Percentiles rank a stretch among this genome's conserved stretches.
Conservation (phyloP, 1,140 invertebrate species). For the Drosophila arizonae region DNA sequence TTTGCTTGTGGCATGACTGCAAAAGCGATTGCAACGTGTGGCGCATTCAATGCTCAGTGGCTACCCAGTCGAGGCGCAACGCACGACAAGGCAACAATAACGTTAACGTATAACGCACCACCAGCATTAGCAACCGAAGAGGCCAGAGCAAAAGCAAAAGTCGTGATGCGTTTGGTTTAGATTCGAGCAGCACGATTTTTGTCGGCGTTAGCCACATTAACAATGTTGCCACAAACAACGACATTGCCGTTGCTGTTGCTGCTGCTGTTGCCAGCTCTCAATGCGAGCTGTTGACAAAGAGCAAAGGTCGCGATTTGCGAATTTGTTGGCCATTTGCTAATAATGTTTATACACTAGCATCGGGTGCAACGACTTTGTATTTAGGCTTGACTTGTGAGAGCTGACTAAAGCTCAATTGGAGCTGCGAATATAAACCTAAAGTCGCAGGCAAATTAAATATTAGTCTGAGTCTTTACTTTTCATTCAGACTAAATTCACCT, state of each 20-base stretch:
- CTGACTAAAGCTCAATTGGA: too few species aligned
- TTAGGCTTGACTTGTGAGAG: neutral
- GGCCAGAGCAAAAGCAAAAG: constrained; percentile 27
- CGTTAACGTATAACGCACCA: constrained; percentile 24
- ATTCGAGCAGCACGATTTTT: constrained; percentile 71
- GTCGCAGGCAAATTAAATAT: too few species aligned
- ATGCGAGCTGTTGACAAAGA: constrained; percentile 50
- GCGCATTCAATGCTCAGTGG: constrained; percentile 68
- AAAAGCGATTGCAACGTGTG: constrained; percentile 61
- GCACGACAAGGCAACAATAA: constrained; percentile 59
- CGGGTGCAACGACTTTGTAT: neutral
- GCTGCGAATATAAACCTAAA: too few species aligned
- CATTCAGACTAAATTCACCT: too few species aligned
- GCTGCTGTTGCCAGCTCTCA: constrained; percentile 23
- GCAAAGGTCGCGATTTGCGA: constrained; percentile 42
- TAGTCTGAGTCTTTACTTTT: too few species aligned
- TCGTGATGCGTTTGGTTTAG: constrained; percentile 78
- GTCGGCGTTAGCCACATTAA: constrained; percentile 54
- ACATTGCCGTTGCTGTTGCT: constrained; percentile 13
- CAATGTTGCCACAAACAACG: constrained; percentile 50
- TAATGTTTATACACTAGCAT: constrained; percentile 26
- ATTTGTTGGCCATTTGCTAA: constrained; percentile 46
- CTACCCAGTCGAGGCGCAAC: constrained; percentile 59
- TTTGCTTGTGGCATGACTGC: constrained; percentile 18
- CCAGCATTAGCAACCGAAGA: neutral